A percentile compares a stretch with the other conserved stretches of the same genome.
Evolutionary conservation across 2,113 vertebrate genomes (phyloP).

Genomic region (Rhabdomys dilectus): DNA sequence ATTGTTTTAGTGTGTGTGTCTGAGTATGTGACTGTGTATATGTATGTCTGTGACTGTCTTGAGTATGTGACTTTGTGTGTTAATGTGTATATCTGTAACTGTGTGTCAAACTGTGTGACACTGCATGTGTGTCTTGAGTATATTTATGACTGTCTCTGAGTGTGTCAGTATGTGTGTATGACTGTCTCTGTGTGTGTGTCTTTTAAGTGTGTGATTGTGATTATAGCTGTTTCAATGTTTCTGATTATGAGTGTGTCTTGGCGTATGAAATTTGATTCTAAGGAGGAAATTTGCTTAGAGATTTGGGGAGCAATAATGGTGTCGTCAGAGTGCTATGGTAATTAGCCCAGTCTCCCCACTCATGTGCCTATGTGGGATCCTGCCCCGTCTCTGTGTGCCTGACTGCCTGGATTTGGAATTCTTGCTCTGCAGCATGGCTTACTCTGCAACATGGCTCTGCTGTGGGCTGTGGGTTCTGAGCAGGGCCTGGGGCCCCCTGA

Average conservation of each 20-base stretch:
- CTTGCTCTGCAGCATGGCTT: rapidly evolving
- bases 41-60: neutral
- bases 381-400: neutral
- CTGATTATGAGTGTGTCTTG: neutral
- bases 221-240: neutral
- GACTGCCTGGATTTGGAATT: neutral
- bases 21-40: neutral
- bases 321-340: neutral
- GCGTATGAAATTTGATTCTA: neutral
- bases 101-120: neutral
- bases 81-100: neutral
- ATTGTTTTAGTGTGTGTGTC: neutral
- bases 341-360: neutral
- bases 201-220: neutral
- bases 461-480: neutral
- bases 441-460: neutral
- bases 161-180: neutral
- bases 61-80: neutral
- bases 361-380: rapidly evolving
- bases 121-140: neutral
- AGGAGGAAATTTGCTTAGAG: neutral
- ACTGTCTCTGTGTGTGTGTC: neutral
- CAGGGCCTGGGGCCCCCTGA: slow-evolving; percentile 1
- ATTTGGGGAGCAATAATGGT: neutral
- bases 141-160: no score